Percentiles rank a stretch among this genome's conserved stretches.
Conservation (phyloP, 2,113 vertebrate genomes). For the Burhinus bistriatus region DNA sequence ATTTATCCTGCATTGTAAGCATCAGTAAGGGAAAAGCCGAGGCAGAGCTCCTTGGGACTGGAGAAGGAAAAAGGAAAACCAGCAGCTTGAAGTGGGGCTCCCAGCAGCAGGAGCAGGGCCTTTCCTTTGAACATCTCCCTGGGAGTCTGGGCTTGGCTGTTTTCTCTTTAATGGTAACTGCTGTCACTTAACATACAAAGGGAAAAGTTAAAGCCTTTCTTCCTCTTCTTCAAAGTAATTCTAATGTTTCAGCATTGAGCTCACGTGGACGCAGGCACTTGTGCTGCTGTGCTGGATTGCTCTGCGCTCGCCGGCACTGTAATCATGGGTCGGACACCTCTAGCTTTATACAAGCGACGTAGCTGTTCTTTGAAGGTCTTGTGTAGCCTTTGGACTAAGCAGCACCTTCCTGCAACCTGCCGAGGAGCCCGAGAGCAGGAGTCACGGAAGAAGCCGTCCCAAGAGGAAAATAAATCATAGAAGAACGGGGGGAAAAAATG, state of each 20-base stretch:
- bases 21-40: neutral
- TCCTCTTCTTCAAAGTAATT: slow-evolving; percentile 37
- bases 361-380: neutral
- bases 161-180: neutral
- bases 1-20: neutral
- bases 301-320: neutral
- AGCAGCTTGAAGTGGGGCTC: neutral
- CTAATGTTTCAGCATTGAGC: neutral
- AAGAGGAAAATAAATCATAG: neutral
- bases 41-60: neutral
- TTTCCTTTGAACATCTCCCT: neutral
- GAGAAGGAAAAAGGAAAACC: neutral
- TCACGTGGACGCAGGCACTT: neutral
- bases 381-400: slow-evolving; percentile 21
- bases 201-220: slow-evolving; percentile 48
- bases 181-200: neutral
- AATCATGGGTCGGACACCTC: neutral
- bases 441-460: neutral
- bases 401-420: neutral
- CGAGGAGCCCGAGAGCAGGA: neutral
- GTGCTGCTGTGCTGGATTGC: neutral
- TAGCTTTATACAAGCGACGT: neutral
- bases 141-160: neutral
- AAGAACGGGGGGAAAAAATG: slow-evolving; percentile 16
- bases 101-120: neutral